Conservation (phyloP, 2,888 invertebrate genomes). For the Rhaphigaster nebulosa region DNA sequence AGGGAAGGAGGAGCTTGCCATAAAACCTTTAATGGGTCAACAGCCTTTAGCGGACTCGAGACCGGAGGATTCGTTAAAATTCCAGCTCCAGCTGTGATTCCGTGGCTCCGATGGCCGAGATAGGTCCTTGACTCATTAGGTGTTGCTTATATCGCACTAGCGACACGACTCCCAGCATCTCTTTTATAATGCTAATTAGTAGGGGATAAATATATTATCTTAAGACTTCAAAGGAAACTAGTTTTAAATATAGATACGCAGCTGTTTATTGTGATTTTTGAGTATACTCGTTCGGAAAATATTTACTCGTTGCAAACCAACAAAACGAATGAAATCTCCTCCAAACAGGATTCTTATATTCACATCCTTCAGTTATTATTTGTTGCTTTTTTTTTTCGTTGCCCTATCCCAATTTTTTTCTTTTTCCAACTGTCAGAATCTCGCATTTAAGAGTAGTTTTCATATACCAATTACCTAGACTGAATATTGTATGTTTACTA, state of each 20-base stretch:
- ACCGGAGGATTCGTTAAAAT: conserved; percentile 40
- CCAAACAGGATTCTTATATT: no score
- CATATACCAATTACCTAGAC: no score
- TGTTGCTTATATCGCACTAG: background rate
- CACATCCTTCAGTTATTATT: no score
- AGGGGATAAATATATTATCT: background rate
- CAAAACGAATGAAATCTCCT: no score
- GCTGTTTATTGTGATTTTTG: background rate
- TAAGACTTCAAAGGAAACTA: background rate
- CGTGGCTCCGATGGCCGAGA: conserved; percentile 43
- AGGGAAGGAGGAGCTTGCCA: background rate
- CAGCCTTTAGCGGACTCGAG: conserved; percentile 27
- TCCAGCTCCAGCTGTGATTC: conserved; percentile 36
- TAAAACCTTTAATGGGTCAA: conserved; percentile 48
- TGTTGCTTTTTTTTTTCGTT: no score
- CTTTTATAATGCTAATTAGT: background rate
- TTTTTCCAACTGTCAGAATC: no score
- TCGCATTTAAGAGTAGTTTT: no score
- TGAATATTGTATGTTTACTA: no score
- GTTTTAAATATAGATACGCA: background rate
- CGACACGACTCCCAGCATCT: background rate
- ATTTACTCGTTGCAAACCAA: background rate
- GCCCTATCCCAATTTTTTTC: no score
- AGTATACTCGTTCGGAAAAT: background rate
- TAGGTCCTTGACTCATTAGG: conserved; percentile 6